Evolutionary conservation across 2,797 vertebrate species (phyloP).

Genomic region (Channa striata): DNA sequence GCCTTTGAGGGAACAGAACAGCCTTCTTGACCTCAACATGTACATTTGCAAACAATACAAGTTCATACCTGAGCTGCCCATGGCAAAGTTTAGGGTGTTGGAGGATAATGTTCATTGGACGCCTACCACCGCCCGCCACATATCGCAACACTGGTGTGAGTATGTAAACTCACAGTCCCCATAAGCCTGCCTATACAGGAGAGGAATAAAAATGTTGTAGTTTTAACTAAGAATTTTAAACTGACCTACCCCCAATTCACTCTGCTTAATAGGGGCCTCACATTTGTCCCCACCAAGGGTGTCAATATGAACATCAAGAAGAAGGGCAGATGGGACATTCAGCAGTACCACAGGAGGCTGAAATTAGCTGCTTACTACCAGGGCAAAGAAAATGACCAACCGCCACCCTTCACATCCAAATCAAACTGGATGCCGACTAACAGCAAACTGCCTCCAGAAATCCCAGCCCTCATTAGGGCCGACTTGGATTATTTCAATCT

Average conservation of each 20-base stretch:
- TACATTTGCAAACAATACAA: neutral
- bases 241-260: neutral
- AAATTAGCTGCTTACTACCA: neutral
- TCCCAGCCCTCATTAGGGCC: too few relatives aligned
- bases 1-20: neutral
- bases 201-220: neutral
- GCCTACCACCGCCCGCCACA: too few relatives aligned
- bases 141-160: neutral
- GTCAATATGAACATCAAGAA: neutral
- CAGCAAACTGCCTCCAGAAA: too few relatives aligned
- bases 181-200: neutral
- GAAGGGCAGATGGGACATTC: neutral
- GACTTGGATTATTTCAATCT: too few relatives aligned
- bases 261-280: neutral
- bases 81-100: neutral
- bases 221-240: neutral
- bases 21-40: rapidly evolving
- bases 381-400: neutral
- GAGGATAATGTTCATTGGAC: neutral
- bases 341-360: slow-evolving; percentile 1
- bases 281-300: neutral
- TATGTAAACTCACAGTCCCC: neutral
- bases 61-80: neutral
- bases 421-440: neutral
- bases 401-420: neutral